Conservation (phyloP, 2,888 invertebrate genomes). For the Ypsolopha scabrella region DNA sequence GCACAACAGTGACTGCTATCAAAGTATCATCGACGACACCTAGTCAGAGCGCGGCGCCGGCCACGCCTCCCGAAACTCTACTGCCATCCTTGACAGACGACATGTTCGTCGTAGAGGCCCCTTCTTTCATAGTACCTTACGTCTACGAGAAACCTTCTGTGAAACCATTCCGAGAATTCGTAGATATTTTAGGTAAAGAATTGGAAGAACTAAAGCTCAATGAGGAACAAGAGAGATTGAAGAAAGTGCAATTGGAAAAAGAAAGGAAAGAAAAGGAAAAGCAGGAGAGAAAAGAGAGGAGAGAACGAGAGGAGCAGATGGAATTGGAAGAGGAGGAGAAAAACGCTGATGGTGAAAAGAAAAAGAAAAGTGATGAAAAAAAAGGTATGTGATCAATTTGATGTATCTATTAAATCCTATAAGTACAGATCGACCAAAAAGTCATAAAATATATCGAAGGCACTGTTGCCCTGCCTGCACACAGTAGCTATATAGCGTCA, state of each 20-base stretch:
- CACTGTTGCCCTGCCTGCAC: too few species aligned
- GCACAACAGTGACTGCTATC: conserved; percentile 67
- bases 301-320: conserved; percentile 29
- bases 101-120: conserved; percentile 93
- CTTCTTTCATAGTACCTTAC: conserved; percentile 93
- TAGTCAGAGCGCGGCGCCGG: conserved; percentile 35
- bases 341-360: conserved; percentile 15
- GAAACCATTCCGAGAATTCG: conserved; percentile 80
- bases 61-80: conserved; percentile 72
- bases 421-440: too few species aligned
- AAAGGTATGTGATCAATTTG: conserved; percentile 8
- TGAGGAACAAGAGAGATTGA: conserved; percentile 52
- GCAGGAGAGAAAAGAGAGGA: conserved; percentile 30
- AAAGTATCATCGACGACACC: conserved; percentile 22
- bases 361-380: conserved; percentile 28
- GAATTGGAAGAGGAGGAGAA: conserved; percentile 21
- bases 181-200: conserved; percentile 73
- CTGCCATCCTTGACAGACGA: conserved; percentile 89
- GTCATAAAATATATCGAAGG: too few species aligned
- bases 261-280: conserved; percentile 32
- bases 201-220: conserved; percentile 72
- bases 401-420: too few species aligned
- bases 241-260: conserved; percentile 36
- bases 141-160: conserved; percentile 92
- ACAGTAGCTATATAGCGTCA: too few species aligned